Base-by-base conservation (phyloP, 2,888 invertebrate genomes). In the Fragum sueziense region DNA sequence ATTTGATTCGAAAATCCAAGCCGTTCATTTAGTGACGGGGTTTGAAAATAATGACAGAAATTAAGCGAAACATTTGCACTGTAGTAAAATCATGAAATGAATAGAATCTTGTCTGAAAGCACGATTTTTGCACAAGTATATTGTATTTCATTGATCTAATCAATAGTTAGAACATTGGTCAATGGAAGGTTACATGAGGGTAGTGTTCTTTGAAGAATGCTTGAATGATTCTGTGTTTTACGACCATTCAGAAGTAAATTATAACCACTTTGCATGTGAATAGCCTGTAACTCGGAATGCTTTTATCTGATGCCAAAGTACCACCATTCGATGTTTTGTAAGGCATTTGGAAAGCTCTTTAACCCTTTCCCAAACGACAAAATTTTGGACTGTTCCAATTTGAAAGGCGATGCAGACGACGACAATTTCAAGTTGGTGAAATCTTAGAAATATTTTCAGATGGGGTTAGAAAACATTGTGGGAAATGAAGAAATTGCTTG, bases 231-330 rank as follows among this genome's bases (percentile, higher is more conserved):
- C 33, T 17, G 29, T 33, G 33, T 29, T 61, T 61, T 33, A 61
- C 31, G 31, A 61, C 33, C 33, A n/a, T 14, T 61, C 33, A 33
- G 29, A 33, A 31, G 14, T n/a, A 33, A 61, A 61, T 61, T n/a
- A 61, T 61, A 33, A 33, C 61, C 61, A 33, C 7, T 61, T 61
- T 61, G 61, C 61, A 61, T 61, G 61, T 29, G 33, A 31, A 61
- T 61, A n/a, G 31, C 61, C 17, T 29, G 61, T 61, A 33, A 61
- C 61, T 20, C n/a, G 47, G 17, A n/a, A 9, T 47, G 47, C 47
- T 47, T 47, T 47, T 47, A 47, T 47, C 47, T 47, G 47, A 47
- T 47, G 47, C 47, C 17, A 47, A 29, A 57, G 1, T 27, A 6
- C 57, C 29, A 27, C n/a, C n/a, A n/a, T n/a, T n/a, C n/a, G n/a